Evolutionary conservation across 2,888 invertebrate genomes (phyloP), one percentile per base, ranked within the genome.

Genomic region (Nephrotoma flavescens): DNA sequence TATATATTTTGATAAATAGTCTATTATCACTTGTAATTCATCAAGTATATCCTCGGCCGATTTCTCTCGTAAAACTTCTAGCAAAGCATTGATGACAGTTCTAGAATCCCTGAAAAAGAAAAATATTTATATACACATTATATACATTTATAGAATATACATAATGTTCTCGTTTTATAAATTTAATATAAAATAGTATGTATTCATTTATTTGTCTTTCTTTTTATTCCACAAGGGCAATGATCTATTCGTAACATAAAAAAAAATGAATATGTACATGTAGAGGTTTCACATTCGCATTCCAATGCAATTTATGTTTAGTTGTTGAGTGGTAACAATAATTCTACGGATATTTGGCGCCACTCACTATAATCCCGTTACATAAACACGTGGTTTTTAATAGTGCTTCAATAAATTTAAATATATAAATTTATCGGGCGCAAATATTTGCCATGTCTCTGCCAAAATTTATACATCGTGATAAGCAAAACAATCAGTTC

Each of bases 181-280:
- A 31, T 31, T 31, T 31, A 31, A 31, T 31, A 31, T 31, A 31
- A 31, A 31, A 31, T 31, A 31, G 31, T 31, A 31, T 31, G 31
- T 31, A 31, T 31, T 31, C 31, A 31, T 31, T 31, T 31, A 31
- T 31, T 31, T 31, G 31, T 31, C 31, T 31, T 31, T 31, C 31
- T 31, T 52, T 52, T 52, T 52, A 12, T 52, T 52, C 11, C 47
- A 83, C 86, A 86, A 86, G 86, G 86, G 86, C 86, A 86, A 86
- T 86, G 86, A 86, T 86, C 86, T 83, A 86, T 45, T 86, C 83
- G 83, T 45, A 41, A 83, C 86, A 86, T 83, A 86, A 83, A 86
- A 52, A n/a, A 52, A n/a, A 19, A 19, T 19, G 11, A 52, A n/a
- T 52, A n/a, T n/a, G n/a, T n/a, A 31, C 31, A 12, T 86, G 42